Base-by-base conservation (phyloP, 2,113 vertebrate species). In the Malurus melanocephalus region DNA sequence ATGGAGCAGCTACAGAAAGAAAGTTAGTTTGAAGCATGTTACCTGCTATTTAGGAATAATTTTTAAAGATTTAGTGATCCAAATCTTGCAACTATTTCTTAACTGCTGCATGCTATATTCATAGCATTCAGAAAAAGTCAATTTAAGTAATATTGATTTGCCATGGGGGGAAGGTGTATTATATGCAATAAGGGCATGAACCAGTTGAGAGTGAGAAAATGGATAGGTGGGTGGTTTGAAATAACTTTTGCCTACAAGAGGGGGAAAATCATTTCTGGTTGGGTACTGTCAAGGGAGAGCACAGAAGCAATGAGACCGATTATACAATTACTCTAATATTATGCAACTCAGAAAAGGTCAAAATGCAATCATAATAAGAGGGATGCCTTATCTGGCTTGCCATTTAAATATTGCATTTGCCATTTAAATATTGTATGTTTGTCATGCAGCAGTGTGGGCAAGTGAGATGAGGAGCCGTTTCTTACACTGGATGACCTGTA, bases 271-370 rank as follows among this genome's bases (percentile, higher is more conserved):
- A 1, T 30, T 24, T 33, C 55, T 52, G 9, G 24, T 45, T 85
- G 64, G 35, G 43, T 52, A 82, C 23, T 68, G 87, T 66, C 56
- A 79, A 67, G 32, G 28, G 55, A 75, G 43, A 73, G 35, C 55
- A 79, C 24, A 55, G 46, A 87, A 88, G 83, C 93, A 93, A 88
- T 42, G 7, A 94, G 84, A 81, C 55, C 0, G 1, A 90, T 92
- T 94, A 93, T 82, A 92, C 60, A 73, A 90, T 93, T 94, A 88
- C 55, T 72, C 73, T 68, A 88, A 88, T 93, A 87, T 93, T 93
- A 87, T 69, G 86, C 77, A 94, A 93, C 74, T 69, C 88, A 73
- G 93, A 88, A 94, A 94, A 93, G 83, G 86, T 91, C 80, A 94
- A 90, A 94, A 81, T 60, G 67, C 52, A 94, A 84, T 90, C 85